Evolutionary conservation across 2,888 invertebrate species (phyloP).

Genomic region (Drosophila rellima): DNA sequence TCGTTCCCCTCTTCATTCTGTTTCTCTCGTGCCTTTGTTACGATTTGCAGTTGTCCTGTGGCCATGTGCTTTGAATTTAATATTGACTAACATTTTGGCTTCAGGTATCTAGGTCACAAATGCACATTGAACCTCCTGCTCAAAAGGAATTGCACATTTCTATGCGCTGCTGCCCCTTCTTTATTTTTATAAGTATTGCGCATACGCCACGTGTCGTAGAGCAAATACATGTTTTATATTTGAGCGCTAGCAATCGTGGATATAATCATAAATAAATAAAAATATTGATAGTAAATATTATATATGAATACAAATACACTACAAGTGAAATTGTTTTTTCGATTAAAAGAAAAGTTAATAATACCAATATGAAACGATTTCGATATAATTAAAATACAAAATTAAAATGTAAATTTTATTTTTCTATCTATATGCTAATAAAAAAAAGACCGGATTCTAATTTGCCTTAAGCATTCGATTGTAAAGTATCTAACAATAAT

Average conservation of each 20-base stretch:
- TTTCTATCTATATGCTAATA: no score
- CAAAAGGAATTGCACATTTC: constrained; percentile 25
- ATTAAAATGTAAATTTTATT: no score
- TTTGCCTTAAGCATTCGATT: no score
- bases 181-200: constrained; percentile 23
- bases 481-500: no score
- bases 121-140: constrained; percentile 13
- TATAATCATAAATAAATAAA: constrained; percentile 2
- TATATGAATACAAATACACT: no score
- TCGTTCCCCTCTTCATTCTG: not conserved
- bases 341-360: no score
- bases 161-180: constrained; percentile 2
- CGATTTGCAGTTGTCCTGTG: constrained; percentile 22
- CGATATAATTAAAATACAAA: no score
- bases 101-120: constrained; percentile 38
- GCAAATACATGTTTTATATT: not conserved
- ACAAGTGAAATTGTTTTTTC: no score
- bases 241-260: no score
- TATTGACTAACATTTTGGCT: constrained; percentile 31
- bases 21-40: not conserved
- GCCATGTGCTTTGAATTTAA: constrained; percentile 34
- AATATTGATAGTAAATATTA: not conserved
- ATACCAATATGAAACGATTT: no score
- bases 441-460: no score
- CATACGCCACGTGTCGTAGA: constrained; percentile 23